These are phyloP conservation scores for Dromaius novaehollandiae DNA, from an alignment of 2,113 vertebrate genomes.

Conservation along the genomic window DNA sequence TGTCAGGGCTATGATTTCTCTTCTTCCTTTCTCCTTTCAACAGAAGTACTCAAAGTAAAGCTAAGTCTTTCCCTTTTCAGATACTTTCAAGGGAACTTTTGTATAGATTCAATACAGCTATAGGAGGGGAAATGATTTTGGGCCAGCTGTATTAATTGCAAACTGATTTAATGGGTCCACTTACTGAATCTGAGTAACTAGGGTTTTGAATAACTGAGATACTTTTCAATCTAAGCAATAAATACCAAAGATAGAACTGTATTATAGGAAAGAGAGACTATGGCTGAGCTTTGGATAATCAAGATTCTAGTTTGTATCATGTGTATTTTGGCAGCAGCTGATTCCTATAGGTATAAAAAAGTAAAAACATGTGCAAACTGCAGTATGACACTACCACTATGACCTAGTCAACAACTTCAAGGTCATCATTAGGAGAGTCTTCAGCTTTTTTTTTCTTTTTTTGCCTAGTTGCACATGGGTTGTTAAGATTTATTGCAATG, in stretches of 20 bases:
- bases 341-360: conserved; percentile 51
- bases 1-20: background rate
- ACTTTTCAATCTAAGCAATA: conserved; percentile 54
- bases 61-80: background rate
- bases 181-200: background rate
- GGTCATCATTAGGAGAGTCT: conserved; percentile 32
- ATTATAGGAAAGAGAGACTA: conserved; percentile 42
- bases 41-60: background rate
- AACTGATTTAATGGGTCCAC: conserved; percentile 7
- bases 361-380: conserved; percentile 39
- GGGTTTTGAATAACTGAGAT: conserved; percentile 57
- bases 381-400: background rate
- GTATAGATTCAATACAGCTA: background rate
- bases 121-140: background rate
- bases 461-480: background rate
- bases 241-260: conserved; percentile 51
- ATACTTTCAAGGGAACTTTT: background rate
- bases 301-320: conserved; percentile 57
- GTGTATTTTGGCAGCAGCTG: conserved; percentile 59
- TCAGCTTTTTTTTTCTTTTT: background rate
- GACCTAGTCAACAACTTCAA: conserved; percentile 42
- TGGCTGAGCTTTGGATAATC: conserved; percentile 50
- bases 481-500: conserved; percentile 52
- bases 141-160: background rate
- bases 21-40: background rate